Evolutionary conservation across 2,113 vertebrate genomes (phyloP).

Genomic region (Isichthys henryi): DNA sequence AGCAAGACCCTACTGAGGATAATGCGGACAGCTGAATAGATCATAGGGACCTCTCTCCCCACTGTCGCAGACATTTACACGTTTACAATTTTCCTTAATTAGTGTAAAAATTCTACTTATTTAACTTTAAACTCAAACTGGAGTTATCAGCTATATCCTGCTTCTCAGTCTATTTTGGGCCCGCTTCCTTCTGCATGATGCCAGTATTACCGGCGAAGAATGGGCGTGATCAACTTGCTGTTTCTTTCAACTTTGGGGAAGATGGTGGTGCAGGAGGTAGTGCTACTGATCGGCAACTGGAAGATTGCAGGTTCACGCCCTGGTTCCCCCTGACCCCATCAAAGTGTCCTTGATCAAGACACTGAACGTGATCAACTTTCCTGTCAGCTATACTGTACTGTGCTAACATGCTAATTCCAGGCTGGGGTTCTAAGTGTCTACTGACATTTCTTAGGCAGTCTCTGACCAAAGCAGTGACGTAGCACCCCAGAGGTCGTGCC

Average conservation of each 20-base stretch:
- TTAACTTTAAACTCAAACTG: background rate
- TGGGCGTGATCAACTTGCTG: background rate
- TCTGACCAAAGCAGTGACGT: background rate
- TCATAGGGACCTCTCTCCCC: too few relatives aligned
- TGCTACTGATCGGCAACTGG: too few relatives aligned
- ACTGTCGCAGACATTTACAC: too few relatives aligned
- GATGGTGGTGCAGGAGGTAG: too few relatives aligned
- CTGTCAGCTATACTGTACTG: background rate
- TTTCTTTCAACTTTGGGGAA: too few relatives aligned
- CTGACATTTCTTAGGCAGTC: background rate
- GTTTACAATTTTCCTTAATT: background rate
- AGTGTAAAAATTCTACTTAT: background rate
- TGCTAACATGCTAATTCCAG: background rate
- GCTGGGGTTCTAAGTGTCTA: background rate
- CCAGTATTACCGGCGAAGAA: background rate
- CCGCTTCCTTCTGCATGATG: background rate
- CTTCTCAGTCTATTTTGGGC: background rate
- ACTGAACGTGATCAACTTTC: background rate
- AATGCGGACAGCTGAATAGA: too few relatives aligned
- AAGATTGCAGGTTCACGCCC: too few relatives aligned
- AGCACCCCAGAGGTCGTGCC: background rate
- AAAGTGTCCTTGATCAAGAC: too few relatives aligned
- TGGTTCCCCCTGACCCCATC: too few relatives aligned
- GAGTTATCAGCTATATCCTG: background rate
- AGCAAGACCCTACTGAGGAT: background rate